Base-by-base conservation (phyloP, 2,113 vertebrate genomes). In the Spheniscus mendiculus region DNA sequence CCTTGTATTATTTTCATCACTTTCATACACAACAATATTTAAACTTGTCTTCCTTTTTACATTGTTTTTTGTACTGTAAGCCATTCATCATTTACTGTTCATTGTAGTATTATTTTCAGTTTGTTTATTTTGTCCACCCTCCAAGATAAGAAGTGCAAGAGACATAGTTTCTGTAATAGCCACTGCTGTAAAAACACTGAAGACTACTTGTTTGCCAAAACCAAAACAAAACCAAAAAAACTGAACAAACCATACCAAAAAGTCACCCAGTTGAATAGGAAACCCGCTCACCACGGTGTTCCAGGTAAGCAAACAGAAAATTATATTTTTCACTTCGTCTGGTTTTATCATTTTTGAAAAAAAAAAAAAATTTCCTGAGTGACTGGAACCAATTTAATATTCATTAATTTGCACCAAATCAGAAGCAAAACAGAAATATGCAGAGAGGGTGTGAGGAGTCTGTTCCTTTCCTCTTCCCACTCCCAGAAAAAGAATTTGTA, bases 1-100 rank as follows among this genome's bases (percentile, higher is more conserved):
- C 96, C 99, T 99, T 95, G 99, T 99, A 98, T 99, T 99, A 98
- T 99, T 99, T 98, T 99, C 99, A 92, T 99, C 99, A 77, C 99
- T 99, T 97, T 99, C 99, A 90, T 99, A 99, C 97, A 99, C 99
- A 97, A 99, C 99, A 96, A 99, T 99, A 98, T 99, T 99, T 98
- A 99, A 99, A 98, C 98, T 99, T 98, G 99, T 99, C 97, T 99
- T 99, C 97, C 99, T 99, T 98, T 99, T 99, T 98, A 99, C 98
- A 42, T 97, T 99, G 93, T 99, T 99, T 98, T 99, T 99, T 98
- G 99, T 99, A 97, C 98, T 99, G 98, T 99, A 99, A 99, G 92
- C 92, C 92, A 98, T 97, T 98, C 95, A 97, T 98, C 97, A 88
- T 98, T 98, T 98, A 94, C 93, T 98, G 97, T 98, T 98, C 72